Evolutionary conservation across 2,888 invertebrate genomes (phyloP), one percentile per base, ranked within the genome.

Genomic region (Thymelicus acteon): DNA sequence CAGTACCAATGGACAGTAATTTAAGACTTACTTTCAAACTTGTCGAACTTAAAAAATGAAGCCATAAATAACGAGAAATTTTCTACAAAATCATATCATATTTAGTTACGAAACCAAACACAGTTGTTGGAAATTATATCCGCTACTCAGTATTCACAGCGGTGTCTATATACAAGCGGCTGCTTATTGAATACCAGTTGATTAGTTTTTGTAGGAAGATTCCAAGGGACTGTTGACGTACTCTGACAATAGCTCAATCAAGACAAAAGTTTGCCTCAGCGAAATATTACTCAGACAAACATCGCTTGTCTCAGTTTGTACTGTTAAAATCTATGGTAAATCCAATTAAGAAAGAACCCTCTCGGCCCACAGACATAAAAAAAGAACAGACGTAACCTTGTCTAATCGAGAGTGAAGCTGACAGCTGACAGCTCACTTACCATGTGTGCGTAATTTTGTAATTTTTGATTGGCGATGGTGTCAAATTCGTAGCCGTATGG

Each of bases 251-350:
- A 80, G 79, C 80, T 84, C 87, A 86, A 87, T 88, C 86, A 87
- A 79, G 72, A 80, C 79, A 82, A 77, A 81, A 87, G 83, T 87
- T 85, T 85, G 79, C 83, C 77, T 80, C 74, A 80, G 81, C 83
- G 86, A 84, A 86, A 87, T 86, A 88, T 87, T 85, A 85, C 80
- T 79, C 82, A 85, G 80, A 87, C 13, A 67, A 67, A 60, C 82
- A 87, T 86, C 83, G 84, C 79, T 76, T 81, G 86, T 85, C 82
- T 79, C 79, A 86, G 86, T 86, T 84, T 86, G 85, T 80, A 82
- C 80, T 82, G 84, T 83, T 83, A 80, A 79, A 81, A 80, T 80
- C 80, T 80, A 79, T 80, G 79, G 80, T 78, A 60, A 60, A 71
- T 57, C 88, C 82, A 81, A 72, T 76, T 72, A 82, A 82, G 71